A percentile compares a stretch with the other conserved stretches of the same genome.
Conservation (phyloP, 2,888 invertebrate species). For the Deroplatys truncata region DNA sequence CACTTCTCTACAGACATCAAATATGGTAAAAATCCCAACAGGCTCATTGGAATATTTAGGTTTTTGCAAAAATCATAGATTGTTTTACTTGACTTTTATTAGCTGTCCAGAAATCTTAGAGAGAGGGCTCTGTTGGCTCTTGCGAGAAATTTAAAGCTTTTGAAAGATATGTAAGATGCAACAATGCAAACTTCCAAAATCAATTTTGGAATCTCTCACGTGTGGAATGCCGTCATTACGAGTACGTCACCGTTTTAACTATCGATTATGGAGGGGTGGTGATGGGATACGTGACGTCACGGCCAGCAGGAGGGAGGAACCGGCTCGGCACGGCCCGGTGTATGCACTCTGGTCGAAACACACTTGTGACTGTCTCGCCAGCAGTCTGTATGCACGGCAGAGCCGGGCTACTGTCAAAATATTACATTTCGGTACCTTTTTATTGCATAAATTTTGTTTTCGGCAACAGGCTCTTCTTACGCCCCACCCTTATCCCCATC, state of each 20-base stretch:
- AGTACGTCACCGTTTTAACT: background rate
- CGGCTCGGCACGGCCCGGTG: background rate
- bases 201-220: background rate
- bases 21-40: too few relatives aligned
- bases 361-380: background rate
- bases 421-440: background rate
- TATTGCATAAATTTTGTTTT: background rate
- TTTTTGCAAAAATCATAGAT: too few relatives aligned
- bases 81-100: too few relatives aligned
- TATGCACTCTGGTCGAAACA: background rate
- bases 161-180: too few relatives aligned
- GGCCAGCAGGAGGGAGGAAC: background rate
- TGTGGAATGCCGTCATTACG: background rate
- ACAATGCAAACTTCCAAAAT: background rate
- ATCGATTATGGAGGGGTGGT: background rate
- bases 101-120: too few relatives aligned
- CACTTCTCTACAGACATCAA: too few relatives aligned
- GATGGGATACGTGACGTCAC: background rate
- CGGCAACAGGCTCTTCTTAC: background rate
- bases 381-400: background rate
- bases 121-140: too few relatives aligned
- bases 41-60: too few relatives aligned
- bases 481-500: background rate
- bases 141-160: too few relatives aligned
- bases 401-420: background rate